Evolutionary conservation across 2,888 invertebrate species (phyloP).

Genomic region (Sialis fuliginosa): DNA sequence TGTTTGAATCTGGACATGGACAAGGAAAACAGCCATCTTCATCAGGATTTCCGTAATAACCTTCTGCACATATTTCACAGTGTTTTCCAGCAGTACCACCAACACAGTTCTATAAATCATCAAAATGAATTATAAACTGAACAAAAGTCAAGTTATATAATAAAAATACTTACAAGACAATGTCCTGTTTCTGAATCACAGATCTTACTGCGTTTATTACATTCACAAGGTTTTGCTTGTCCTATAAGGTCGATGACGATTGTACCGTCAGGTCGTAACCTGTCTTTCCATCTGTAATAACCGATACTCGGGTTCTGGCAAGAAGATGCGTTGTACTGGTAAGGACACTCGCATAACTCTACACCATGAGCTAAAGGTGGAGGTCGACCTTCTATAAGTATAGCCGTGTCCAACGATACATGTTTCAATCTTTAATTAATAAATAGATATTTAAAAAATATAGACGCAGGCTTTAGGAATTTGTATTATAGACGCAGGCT

Average conservation of each 20-base stretch:
- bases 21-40: constrained; percentile 59
- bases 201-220: constrained; percentile 55
- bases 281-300: constrained; percentile 59
- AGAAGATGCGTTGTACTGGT: constrained; percentile 65
- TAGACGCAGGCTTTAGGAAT: not conserved
- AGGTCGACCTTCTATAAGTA: constrained; percentile 44
- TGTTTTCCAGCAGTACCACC: constrained; percentile 65
- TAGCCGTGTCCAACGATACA: constrained; percentile 68
- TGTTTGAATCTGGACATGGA: constrained; percentile 67
- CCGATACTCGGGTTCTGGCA: constrained; percentile 81
- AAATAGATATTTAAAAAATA: constrained; percentile 6
- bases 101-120: constrained; percentile 51
- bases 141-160: not conserved
- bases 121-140: not conserved
- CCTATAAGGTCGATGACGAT: constrained; percentile 59
- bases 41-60: constrained; percentile 66
- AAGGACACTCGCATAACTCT: constrained; percentile 73
- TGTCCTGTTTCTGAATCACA: constrained; percentile 75
- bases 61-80: constrained; percentile 74
- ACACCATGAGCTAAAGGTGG: constrained; percentile 60
- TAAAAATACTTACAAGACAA: constrained; percentile 47
- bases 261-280: constrained; percentile 38
- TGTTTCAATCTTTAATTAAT: constrained; percentile 42
- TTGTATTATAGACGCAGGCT: not conserved
- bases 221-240: constrained; percentile 61